Evolutionary conservation across 2,797 vertebrate species (phyloP).

Genomic region (Amazona finschi): DNA sequence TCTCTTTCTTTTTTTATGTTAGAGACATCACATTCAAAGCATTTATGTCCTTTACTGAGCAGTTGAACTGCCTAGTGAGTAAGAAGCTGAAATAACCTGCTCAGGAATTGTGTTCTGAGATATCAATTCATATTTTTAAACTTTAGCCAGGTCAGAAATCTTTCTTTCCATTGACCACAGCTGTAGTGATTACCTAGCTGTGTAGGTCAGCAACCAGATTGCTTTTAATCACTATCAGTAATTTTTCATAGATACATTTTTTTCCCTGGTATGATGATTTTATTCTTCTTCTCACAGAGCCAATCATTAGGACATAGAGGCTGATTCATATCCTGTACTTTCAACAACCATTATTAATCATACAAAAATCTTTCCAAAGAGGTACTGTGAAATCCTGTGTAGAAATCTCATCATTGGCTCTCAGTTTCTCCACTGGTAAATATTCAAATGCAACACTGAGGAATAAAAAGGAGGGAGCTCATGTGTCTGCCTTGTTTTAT

Average conservation of each 20-base stretch:
- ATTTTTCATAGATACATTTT: background rate
- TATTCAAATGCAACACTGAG: background rate
- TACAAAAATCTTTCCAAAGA: conserved; percentile 17
- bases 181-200: background rate
- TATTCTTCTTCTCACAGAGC: conserved; percentile 5
- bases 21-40: background rate
- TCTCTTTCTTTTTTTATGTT: background rate
- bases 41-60: background rate
- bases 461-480: background rate
- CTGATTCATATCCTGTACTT: conserved; percentile 60
- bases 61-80: background rate
- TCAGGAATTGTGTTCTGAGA: background rate
- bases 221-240: conserved; percentile 35
- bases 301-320: conserved; percentile 19
- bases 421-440: conserved; percentile 7
- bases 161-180: background rate
- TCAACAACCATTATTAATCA: conserved; percentile 64
- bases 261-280: background rate
- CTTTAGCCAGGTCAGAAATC: background rate
- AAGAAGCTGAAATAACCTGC: background rate
- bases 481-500: conserved; percentile 32
- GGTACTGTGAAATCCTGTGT: background rate
- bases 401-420: background rate
- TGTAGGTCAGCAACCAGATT: background rate
- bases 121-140: background rate